Percentiles rank a stretch among this genome's conserved stretches.
Conservation (phyloP, 2,797 vertebrate species). For the Esox lucius region DNA sequence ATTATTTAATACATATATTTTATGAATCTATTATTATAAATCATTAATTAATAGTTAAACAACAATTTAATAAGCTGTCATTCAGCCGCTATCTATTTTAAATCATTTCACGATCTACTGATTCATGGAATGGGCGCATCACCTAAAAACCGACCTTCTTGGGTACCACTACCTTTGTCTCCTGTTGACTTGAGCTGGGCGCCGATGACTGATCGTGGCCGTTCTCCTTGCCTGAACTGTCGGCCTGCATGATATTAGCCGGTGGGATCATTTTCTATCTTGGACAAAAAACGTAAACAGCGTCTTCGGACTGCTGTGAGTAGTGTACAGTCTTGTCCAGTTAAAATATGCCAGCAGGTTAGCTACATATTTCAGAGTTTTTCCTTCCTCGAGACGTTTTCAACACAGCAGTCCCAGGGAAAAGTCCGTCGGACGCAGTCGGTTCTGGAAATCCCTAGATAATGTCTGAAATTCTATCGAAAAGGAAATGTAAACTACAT, state of each 20-base stretch:
- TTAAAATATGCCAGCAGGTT: neutral
- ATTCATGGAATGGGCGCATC: neutral
- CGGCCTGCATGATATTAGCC: slow-evolving; percentile 69
- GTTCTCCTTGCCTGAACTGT: slow-evolving; percentile 70
- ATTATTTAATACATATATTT: no score
- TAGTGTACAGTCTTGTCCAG: neutral
- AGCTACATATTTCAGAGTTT: slow-evolving; percentile 2
- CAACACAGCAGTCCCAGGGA: neutral
- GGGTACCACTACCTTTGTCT: slow-evolving; percentile 73
- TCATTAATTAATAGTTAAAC: no score
- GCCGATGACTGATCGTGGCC: slow-evolving; percentile 70
- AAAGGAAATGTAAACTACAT: neutral
- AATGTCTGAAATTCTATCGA: slow-evolving; percentile 19
- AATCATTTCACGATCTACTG: slow-evolving; percentile 25
- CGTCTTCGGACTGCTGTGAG: neutral
- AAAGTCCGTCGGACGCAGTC: neutral
- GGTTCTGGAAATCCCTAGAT: neutral
- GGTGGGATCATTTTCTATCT: slow-evolving; percentile 76
- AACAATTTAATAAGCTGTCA: neutral
- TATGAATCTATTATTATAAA: no score
- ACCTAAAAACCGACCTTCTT: neutral
- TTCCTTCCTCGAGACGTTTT: neutral
- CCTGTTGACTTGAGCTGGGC: slow-evolving; percentile 66
- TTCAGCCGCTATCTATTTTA: neutral
- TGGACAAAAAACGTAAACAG: slow-evolving; percentile 12